Evolutionary conservation across 2,797 vertebrate species (phyloP).

Genomic region (Potorous gilbertii): DNA sequence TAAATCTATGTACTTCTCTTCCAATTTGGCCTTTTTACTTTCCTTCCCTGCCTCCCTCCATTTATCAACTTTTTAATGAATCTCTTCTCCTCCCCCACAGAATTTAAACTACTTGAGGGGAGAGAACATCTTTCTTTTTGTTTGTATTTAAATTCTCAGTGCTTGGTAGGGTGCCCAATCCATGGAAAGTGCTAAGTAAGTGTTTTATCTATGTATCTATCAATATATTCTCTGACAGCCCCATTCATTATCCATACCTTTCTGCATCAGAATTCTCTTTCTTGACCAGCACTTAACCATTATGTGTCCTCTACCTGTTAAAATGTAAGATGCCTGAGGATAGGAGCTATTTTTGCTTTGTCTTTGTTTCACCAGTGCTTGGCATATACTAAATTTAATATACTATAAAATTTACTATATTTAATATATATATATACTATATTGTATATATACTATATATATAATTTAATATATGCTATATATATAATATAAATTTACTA

Average conservation of each 20-base stretch:
- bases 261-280: not conserved
- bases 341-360: not conserved
- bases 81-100: not conserved
- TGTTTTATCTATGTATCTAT: not conserved
- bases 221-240: not conserved
- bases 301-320: not conserved
- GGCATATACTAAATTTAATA: not conserved
- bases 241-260: not conserved
- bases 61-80: not conserved
- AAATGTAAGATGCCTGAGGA: not conserved
- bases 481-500: too few species aligned
- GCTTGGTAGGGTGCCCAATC: not conserved
- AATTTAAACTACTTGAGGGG: not conserved
- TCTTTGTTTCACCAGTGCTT: not conserved
- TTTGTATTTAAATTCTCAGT: not conserved
- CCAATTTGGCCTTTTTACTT: not conserved
- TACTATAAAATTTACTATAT: too few species aligned
- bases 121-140: not conserved
- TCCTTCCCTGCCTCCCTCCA: too few species aligned
- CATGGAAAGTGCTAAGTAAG: not conserved
- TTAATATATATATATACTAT: too few species aligned
- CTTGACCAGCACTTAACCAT: not conserved
- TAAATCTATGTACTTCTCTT: not conserved
- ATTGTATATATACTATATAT: too few species aligned
- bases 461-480: too few species aligned